These are phyloP conservation scores for Aleiodes testaceus DNA, from an alignment of 2,888 invertebrate species.

Conservation along the genomic window DNA sequence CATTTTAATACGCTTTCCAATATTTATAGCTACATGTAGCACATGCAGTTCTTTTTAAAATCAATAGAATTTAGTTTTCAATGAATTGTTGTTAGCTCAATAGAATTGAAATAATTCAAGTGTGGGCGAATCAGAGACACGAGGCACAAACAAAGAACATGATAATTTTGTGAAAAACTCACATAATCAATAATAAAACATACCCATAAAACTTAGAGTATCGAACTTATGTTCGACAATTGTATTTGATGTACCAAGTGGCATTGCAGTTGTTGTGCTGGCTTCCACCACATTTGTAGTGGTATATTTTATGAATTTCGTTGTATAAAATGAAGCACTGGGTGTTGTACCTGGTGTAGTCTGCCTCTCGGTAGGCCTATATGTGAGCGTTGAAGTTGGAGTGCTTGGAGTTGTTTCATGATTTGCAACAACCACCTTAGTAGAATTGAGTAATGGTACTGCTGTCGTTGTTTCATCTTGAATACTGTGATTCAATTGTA, in stretches of 20 bases:
- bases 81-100: too few relatives aligned
- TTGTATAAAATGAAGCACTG: conserved; percentile 8
- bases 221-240: conserved; percentile 78
- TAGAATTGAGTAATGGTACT: conserved; percentile 21
- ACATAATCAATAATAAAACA: background rate
- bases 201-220: conserved; percentile 81
- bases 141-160: conserved; percentile 36
- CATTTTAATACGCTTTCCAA: too few relatives aligned
- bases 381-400: background rate
- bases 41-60: too few relatives aligned
- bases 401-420: conserved; percentile 11
- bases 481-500: conserved; percentile 4
- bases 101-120: too few relatives aligned
- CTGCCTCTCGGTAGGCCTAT: background rate
- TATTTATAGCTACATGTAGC: too few relatives aligned
- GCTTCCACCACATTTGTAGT: conserved; percentile 49
- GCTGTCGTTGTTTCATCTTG: conserved; percentile 37
- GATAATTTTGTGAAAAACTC: background rate
- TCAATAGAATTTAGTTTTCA: too few relatives aligned
- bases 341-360: conserved; percentile 1
- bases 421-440: background rate
- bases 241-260: conserved; percentile 45
- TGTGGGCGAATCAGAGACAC: too few relatives aligned
- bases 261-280: conserved; percentile 41
- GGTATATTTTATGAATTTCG: conserved; percentile 32